Evolutionary conservation across 2,888 invertebrate genomes (phyloP).

Genomic region (Cheilosia vulpina): DNA sequence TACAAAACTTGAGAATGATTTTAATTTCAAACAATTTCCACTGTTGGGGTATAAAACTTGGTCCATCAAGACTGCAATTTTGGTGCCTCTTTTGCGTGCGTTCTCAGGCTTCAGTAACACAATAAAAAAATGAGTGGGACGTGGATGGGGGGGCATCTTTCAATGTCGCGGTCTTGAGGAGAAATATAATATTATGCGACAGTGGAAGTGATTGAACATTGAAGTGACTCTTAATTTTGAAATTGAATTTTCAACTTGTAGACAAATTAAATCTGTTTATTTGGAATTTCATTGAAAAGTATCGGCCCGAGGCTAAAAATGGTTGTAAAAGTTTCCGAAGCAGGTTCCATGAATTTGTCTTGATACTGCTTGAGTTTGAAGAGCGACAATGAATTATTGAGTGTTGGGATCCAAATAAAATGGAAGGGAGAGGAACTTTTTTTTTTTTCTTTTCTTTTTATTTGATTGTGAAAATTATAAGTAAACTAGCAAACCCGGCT

Average conservation of each 20-base stretch:
- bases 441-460: too few relatives aligned
- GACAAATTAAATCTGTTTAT: conserved; percentile 59
- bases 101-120: conserved; percentile 21
- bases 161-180: background rate
- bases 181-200: conserved; percentile 52
- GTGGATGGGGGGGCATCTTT: background rate
- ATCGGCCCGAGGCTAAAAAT: background rate
- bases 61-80: conserved; percentile 29
- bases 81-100: background rate
- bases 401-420: too few relatives aligned
- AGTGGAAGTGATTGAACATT: conserved; percentile 59
- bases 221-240: conserved; percentile 56
- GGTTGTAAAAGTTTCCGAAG: conserved; percentile 18
- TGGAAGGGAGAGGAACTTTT: too few relatives aligned
- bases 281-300: conserved; percentile 52
- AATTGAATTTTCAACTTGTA: conserved; percentile 57
- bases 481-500: too few relatives aligned
- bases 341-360: conserved; percentile 44
- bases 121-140: background rate
- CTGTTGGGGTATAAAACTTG: conserved; percentile 49
- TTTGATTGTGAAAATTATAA: too few relatives aligned
- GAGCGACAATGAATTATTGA: too few relatives aligned
- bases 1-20: conserved; percentile 63
- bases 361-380: background rate
- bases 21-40: conserved; percentile 59